phyloP scores from a whole-genome alignment of 2,113 vertebrate genomes.

The Nestor notabilis region DNA sequence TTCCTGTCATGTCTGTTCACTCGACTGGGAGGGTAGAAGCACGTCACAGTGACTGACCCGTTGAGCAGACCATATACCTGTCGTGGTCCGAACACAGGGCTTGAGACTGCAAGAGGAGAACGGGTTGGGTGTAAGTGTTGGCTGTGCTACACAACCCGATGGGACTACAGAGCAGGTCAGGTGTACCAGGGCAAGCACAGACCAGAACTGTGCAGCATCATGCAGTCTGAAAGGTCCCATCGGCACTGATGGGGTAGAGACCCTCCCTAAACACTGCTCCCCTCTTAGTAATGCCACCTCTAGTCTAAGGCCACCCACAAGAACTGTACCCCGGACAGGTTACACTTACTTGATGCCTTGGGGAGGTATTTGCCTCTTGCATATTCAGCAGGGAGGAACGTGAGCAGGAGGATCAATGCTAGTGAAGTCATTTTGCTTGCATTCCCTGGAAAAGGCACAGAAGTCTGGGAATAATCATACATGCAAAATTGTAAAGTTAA shows the following conservation, averaged over 20 bases:
- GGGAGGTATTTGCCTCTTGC: not conserved
- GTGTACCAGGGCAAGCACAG: rapidly evolving
- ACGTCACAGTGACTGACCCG: not conserved
- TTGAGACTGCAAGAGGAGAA: constrained; percentile 21
- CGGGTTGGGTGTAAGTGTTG: rapidly evolving
- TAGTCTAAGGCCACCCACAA: not conserved
- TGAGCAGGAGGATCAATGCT: not conserved
- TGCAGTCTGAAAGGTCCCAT: rapidly evolving
- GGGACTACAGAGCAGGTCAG: rapidly evolving
- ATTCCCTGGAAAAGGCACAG: not conserved
- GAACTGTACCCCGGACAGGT: rapidly evolving
- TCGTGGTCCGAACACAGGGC: constrained; percentile 72
- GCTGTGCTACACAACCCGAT: rapidly evolving
- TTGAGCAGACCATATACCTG: not conserved
- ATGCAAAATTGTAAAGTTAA: not conserved
- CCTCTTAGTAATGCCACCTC: not conserved
- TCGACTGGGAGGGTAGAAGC: constrained; percentile 65
- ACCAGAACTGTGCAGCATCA: rapidly evolving
- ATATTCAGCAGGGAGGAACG: constrained; percentile 6
- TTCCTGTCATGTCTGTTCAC: constrained; percentile 73
- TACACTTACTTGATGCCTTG: not conserved
- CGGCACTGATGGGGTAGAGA: not conserved
- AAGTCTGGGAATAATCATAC: not conserved
- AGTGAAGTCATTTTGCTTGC: not conserved
- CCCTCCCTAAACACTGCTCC: not conserved